Conservation (phyloP, 2,888 invertebrate species). For the Plagiodera versicolora region DNA sequence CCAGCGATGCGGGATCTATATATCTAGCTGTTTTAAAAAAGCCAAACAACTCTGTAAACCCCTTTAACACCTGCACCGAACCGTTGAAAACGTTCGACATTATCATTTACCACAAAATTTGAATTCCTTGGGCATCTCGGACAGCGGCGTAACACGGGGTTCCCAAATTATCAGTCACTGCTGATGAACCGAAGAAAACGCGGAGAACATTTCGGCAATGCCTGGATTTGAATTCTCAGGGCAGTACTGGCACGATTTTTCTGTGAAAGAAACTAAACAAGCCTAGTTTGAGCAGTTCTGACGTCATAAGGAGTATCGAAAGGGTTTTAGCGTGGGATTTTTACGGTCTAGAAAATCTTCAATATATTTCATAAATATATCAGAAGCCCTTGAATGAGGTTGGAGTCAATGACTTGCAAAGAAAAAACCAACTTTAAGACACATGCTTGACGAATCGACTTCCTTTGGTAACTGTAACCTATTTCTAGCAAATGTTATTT, state of each 20-base stretch:
- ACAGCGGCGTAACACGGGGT: neutral
- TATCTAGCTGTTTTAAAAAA: neutral
- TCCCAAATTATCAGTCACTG: too few relatives aligned
- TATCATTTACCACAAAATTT: neutral
- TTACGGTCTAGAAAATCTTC: too few relatives aligned
- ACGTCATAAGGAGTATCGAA: too few relatives aligned
- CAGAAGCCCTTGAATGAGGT: too few relatives aligned
- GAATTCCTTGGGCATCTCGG: neutral
- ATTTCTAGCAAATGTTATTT: slow-evolving; percentile 25
- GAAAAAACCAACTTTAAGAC: neutral
- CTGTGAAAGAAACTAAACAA: too few relatives aligned
- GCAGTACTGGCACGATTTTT: too few relatives aligned
- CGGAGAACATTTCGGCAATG: too few relatives aligned
- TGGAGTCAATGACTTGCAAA: neutral
- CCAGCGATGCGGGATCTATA: neutral
- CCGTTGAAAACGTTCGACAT: neutral
- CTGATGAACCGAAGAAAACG: too few relatives aligned
- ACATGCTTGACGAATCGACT: slow-evolving; percentile 33
- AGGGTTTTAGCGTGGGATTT: too few relatives aligned
- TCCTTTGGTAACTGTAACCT: slow-evolving; percentile 27
- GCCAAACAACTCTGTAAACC: neutral
- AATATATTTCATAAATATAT: too few relatives aligned
- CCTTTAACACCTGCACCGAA: neutral
- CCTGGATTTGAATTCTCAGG: too few relatives aligned
- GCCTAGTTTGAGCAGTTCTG: too few relatives aligned